These are phyloP conservation scores for Pseudoips prasinana DNA, from an alignment of 2,888 invertebrate species.

Conservation along the genomic window DNA sequence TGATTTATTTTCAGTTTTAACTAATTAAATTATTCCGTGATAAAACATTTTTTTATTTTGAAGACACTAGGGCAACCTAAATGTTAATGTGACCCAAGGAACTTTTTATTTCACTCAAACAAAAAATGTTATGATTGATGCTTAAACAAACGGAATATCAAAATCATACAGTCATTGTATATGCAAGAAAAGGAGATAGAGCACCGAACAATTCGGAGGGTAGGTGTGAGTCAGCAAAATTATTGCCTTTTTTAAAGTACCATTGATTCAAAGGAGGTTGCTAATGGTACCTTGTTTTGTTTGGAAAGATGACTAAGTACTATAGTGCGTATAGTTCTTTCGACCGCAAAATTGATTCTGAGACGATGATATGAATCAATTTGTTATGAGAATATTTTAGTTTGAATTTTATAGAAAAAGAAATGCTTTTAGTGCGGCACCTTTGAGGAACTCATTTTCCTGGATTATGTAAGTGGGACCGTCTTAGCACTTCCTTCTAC, in stretches of 20 bases:
- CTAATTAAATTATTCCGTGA: too few species aligned
- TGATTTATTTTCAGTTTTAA: too few species aligned
- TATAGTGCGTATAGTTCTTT: conserved; percentile 5
- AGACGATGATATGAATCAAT: conserved; percentile 15
- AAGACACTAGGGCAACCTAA: too few species aligned
- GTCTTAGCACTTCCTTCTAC: too few species aligned
- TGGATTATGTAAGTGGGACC: neutral
- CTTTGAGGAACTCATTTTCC: neutral
- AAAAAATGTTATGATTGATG: conserved; percentile 15
- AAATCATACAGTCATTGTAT: conserved; percentile 29
- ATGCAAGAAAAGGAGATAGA: conserved; percentile 47
- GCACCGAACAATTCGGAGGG: conserved; percentile 59
- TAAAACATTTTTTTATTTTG: too few species aligned
- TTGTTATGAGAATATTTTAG: conserved; percentile 8
- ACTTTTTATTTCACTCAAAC: too few species aligned
- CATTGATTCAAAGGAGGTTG: conserved; percentile 64
- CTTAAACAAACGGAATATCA: conserved; percentile 41
- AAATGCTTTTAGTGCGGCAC: neutral
- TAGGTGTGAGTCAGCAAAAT: conserved; percentile 70
- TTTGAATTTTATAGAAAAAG: neutral
- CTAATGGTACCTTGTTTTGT: conserved; percentile 72
- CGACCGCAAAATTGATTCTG: conserved; percentile 20
- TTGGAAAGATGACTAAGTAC: conserved; percentile 61
- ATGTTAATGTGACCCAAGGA: too few species aligned
- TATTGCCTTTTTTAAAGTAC: conserved; percentile 64